Evolutionary conservation across 1,140 invertebrate genomes (phyloP).

Genomic region (Musca vetustissima): DNA sequence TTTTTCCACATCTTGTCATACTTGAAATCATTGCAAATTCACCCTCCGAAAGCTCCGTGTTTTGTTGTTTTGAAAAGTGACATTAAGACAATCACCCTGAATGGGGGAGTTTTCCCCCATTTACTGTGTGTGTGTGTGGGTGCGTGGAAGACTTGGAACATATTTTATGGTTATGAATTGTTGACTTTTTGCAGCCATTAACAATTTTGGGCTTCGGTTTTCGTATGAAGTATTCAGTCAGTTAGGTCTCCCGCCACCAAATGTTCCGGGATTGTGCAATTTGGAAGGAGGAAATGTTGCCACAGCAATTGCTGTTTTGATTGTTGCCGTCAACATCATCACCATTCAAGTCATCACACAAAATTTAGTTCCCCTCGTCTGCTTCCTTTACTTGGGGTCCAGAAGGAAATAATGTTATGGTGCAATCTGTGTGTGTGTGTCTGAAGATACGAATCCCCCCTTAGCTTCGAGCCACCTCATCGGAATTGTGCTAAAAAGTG

Average conservation of each 20-base stretch:
- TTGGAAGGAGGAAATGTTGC: neutral
- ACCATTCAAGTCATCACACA: neutral
- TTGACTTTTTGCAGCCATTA: slow-evolving; percentile 14
- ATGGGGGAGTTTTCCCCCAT: neutral
- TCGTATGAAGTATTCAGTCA: neutral
- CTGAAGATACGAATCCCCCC: too few species aligned
- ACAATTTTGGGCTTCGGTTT: neutral
- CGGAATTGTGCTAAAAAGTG: neutral
- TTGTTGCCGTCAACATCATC: slow-evolving; percentile 21
- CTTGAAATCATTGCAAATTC: slow-evolving; percentile 4
- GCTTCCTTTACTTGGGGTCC: too few species aligned
- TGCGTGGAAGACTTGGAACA: slow-evolving; percentile 25
- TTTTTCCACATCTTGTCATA: neutral
- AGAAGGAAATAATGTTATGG: too few species aligned
- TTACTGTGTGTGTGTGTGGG: neutral
- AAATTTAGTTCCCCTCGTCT: too few species aligned
- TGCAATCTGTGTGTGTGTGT: too few species aligned
- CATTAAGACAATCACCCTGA: too few species aligned
- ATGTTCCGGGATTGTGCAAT: neutral
- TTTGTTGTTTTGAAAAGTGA: too few species aligned
- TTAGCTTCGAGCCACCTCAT: too few species aligned
- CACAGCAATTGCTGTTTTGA: slow-evolving; percentile 24
- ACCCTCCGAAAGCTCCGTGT: neutral
- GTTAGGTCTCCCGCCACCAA: neutral
- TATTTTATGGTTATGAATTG: slow-evolving; percentile 32